Percentiles rank a stretch among this genome's conserved stretches.
Conservation (phyloP, 1,140 invertebrate species). For the Drosophila bipectinata region DNA sequence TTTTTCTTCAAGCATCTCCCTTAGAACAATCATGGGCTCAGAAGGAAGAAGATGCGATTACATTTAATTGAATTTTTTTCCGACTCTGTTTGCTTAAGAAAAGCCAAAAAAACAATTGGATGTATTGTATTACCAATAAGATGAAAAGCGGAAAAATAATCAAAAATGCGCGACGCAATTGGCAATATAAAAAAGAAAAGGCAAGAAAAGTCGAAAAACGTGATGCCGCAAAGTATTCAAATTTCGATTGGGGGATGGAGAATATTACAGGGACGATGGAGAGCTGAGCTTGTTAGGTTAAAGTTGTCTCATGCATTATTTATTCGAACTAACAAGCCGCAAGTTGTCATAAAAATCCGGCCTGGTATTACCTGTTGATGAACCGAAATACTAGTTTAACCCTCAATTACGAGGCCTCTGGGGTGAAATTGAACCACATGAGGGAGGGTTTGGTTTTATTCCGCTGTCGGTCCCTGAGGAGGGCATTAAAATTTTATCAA, state of each 20-base stretch:
- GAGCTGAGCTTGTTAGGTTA: slow-evolving; percentile 11
- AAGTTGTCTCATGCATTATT: slow-evolving; percentile 67
- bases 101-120: slow-evolving; percentile 54
- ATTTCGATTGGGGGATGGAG: slow-evolving; percentile 44
- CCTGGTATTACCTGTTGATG: slow-evolving; percentile 77
- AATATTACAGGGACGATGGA: not conserved
- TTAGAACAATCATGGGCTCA: slow-evolving; percentile 61
- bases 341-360: slow-evolving; percentile 76
- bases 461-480: slow-evolving; percentile 35
- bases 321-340: slow-evolving; percentile 65
- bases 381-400: slow-evolving; percentile 65
- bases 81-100: slow-evolving; percentile 31
- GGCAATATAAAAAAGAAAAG: slow-evolving; percentile 9
- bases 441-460: not conserved
- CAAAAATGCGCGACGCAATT: slow-evolving; percentile 61
- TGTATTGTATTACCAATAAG: slow-evolving; percentile 73
- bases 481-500: slow-evolving; percentile 76
- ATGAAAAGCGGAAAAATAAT: slow-evolving; percentile 46
- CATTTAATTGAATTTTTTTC: slow-evolving; percentile 78
- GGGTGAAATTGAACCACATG: slow-evolving; percentile 67
- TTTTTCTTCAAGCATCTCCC: not conserved
- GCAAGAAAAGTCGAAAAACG: slow-evolving; percentile 62
- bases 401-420: slow-evolving; percentile 67
- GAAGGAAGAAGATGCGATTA: slow-evolving; percentile 74
- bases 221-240: slow-evolving; percentile 73